Conservation (phyloP, 2,113 vertebrate species). For the Haemorhous mexicanus region DNA sequence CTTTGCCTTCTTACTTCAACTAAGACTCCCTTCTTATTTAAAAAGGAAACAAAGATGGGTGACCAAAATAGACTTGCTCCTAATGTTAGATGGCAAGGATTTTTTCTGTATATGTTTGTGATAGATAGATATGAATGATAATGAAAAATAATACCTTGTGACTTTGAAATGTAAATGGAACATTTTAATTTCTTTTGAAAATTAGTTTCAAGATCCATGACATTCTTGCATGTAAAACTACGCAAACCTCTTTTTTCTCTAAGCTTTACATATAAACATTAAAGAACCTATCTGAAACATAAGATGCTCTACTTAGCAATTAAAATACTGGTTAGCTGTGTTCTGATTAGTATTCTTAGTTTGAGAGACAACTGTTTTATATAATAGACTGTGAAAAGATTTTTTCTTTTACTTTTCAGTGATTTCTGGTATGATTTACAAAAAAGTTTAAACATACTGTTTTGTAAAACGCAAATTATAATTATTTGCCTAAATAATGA, state of each 20-base stretch:
- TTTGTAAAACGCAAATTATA: neutral
- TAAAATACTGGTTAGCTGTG: neutral
- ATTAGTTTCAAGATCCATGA: neutral
- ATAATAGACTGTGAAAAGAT: neutral
- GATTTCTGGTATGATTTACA: neutral
- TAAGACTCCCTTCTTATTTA: neutral
- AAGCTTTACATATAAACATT: neutral
- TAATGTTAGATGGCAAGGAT: neutral
- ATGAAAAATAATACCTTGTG: neutral
- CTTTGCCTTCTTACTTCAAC: neutral
- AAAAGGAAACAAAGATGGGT: neutral
- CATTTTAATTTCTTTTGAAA: neutral
- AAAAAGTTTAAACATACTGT: neutral
- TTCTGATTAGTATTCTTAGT: neutral
- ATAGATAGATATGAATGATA: neutral
- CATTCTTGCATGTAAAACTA: neutral
- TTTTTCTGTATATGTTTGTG: neutral
- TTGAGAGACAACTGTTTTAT: neutral
- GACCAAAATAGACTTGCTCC: neutral
- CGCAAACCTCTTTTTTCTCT: neutral
- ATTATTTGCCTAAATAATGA: neutral
- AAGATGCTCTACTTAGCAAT: neutral
- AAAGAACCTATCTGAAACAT: neutral
- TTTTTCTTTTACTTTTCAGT: neutral
- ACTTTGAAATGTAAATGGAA: neutral